Evolutionary conservation across 2,888 invertebrate species (phyloP), one percentile per base, ranked within the genome.

Genomic region (Eupithecia abbreviata): DNA sequence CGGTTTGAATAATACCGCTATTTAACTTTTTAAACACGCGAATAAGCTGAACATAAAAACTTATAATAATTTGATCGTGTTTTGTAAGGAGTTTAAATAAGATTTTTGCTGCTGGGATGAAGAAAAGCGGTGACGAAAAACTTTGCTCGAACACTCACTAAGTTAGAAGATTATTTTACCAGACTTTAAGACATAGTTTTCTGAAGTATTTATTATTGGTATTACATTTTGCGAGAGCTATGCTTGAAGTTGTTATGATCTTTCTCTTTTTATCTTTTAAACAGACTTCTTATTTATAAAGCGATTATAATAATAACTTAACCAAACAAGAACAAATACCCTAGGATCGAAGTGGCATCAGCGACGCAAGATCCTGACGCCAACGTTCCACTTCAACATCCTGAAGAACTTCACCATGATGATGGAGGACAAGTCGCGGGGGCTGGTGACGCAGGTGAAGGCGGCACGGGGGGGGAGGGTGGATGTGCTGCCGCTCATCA

Each of bases 361-460:
- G 0, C 93, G 96, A 2, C 90, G 96, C 55, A 96, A 96, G 87
- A 93, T 96, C 78, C 86, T 97, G 42, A 96, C 96, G 0, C 96
- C 96, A 0, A 95, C 96, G 0, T 96, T 96, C 88, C 96, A 96
- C 86, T 96, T 96, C 82, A 96, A 96, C 84, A 95, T 96, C 74
- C 85, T 96, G 45, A 94, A 95, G 85, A 88, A 89, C 77, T 93
- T 93, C 81, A 80, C 87, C 9, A 78, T 79, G 7, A 83, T 90
- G 3, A 91, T 93, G 71, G 90, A 92, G 67, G 91, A 91, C 79
- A 89, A 90, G 80, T 88, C 88, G 51, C 83, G 84, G 4, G 82
- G 86, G 18, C 77, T 93, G 79, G 90, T 93, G 6, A 75, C 82
- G 2, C 85, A 85, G 43, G 80, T 95, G 51, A 84, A 84, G 72